Conservation (phyloP, 2,113 vertebrate genomes). For the Diphyllodes magnificus region DNA sequence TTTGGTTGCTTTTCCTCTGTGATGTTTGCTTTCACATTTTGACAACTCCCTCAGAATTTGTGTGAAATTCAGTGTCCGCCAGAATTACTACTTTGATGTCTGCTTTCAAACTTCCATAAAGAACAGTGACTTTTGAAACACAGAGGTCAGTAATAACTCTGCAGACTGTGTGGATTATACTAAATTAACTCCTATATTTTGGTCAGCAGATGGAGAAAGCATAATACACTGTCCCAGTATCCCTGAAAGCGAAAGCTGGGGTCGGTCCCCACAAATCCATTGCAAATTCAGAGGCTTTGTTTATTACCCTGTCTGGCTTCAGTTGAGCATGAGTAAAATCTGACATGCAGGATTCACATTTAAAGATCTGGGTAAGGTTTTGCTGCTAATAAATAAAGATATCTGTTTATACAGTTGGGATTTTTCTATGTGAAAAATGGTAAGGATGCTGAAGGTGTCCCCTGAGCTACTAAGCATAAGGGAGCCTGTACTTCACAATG, state of each 20-base stretch:
- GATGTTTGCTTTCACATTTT: slow-evolving; percentile 50
- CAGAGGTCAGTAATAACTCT: not conserved
- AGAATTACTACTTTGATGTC: slow-evolving; percentile 52
- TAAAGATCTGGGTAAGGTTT: not conserved
- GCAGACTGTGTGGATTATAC: not conserved
- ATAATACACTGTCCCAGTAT: not conserved
- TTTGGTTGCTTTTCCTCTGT: slow-evolving; percentile 47
- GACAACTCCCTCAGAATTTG: slow-evolving; percentile 45
- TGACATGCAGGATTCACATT: not conserved
- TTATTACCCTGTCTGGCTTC: not conserved
- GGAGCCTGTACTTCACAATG: not conserved
- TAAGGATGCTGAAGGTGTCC: not conserved
- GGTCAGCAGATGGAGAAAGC: not conserved
- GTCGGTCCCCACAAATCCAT: not conserved
- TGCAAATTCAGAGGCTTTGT: not conserved
- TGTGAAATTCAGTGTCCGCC: slow-evolving; percentile 36
- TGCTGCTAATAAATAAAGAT: not conserved
- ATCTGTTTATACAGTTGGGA: not conserved
- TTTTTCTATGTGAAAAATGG: not conserved
- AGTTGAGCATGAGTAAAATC: not conserved
- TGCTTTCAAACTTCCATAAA: slow-evolving; percentile 11
- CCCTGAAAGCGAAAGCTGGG: not conserved
- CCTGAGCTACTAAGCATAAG: not conserved
- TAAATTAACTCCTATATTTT: not conserved
- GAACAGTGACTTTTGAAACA: not conserved